A percentile compares a stretch with the other conserved stretches of the same genome.
These are phyloP conservation scores for Penaeus vannamei DNA, from an alignment of 1,140 invertebrate genomes.

Conservation along the genomic window DNA sequence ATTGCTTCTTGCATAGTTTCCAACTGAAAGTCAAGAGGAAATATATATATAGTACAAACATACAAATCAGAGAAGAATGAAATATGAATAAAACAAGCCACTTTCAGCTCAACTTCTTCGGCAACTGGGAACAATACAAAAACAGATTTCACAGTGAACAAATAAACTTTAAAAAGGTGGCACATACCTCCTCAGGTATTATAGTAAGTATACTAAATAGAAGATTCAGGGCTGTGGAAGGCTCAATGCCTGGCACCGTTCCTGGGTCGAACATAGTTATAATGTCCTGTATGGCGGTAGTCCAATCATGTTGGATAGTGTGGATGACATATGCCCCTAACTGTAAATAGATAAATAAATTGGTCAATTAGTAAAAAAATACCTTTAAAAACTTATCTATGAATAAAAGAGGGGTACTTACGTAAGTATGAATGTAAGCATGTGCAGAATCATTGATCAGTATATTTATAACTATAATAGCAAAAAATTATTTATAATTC, in stretches of 20 bases:
- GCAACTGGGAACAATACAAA: not conserved
- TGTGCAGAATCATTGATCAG: too few species aligned
- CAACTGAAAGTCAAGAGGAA: slow-evolving; percentile 49
- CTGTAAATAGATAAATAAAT: slow-evolving; percentile 42
- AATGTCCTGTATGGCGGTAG: slow-evolving; percentile 66
- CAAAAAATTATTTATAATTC: not conserved
- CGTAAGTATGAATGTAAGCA: too few species aligned
- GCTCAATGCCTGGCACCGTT: slow-evolving; percentile 63
- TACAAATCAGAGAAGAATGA: not conserved
- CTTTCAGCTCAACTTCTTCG: not conserved
- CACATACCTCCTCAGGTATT: slow-evolving; percentile 66
- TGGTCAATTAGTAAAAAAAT: not conserved
- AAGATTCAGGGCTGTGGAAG: slow-evolving; percentile 63
- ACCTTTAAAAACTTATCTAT: not conserved
- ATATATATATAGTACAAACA: not conserved
- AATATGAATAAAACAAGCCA: too few species aligned
- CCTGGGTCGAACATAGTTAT: slow-evolving; percentile 67
- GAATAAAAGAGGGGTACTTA: not conserved
- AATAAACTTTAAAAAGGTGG: not conserved
- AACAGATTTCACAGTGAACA: not conserved
- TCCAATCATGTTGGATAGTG: slow-evolving; percentile 67
- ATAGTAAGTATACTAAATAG: slow-evolving; percentile 66
- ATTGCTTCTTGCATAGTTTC: slow-evolving; percentile 67
- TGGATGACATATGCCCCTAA: slow-evolving; percentile 66
- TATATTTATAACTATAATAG: not conserved